Evolutionary conservation across 2,113 vertebrate genomes (phyloP).

Genomic region (Leuciscus idus): DNA sequence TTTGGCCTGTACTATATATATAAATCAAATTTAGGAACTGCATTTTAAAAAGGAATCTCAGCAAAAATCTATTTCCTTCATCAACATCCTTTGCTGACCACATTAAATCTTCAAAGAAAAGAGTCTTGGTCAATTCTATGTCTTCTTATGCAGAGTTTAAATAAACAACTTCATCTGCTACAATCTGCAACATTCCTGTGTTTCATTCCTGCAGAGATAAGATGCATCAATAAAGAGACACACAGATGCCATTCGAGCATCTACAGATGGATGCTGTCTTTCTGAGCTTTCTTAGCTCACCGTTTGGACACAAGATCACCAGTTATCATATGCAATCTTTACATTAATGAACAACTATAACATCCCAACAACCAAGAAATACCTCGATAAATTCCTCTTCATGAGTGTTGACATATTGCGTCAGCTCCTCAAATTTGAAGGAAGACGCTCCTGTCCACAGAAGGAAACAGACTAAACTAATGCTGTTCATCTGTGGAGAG

Average conservation of each 20-base stretch:
- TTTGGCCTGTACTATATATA: too few species aligned
- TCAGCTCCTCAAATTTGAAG: slow-evolving; percentile 32
- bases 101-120: background rate
- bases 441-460: background rate
- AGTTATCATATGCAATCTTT: background rate
- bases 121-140: background rate
- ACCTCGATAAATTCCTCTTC: slow-evolving; percentile 55
- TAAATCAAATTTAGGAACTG: too few species aligned
- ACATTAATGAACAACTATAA: background rate
- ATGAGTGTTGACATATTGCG: slow-evolving; percentile 36
- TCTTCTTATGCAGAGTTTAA: background rate
- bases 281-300: background rate
- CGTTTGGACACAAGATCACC: background rate
- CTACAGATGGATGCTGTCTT: background rate
- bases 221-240: background rate
- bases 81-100: background rate
- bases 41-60: too few species aligned
- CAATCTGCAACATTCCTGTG: background rate
- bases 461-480: slow-evolving; percentile 34
- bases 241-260: background rate
- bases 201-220: background rate
- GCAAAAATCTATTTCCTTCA: background rate
- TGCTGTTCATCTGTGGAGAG: slow-evolving; percentile 41
- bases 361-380: background rate
- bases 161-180: background rate